Evolutionary conservation across 35 echinoderm and acorn worm species (phyloP).

Genomic region (Lytechinus pictus): DNA sequence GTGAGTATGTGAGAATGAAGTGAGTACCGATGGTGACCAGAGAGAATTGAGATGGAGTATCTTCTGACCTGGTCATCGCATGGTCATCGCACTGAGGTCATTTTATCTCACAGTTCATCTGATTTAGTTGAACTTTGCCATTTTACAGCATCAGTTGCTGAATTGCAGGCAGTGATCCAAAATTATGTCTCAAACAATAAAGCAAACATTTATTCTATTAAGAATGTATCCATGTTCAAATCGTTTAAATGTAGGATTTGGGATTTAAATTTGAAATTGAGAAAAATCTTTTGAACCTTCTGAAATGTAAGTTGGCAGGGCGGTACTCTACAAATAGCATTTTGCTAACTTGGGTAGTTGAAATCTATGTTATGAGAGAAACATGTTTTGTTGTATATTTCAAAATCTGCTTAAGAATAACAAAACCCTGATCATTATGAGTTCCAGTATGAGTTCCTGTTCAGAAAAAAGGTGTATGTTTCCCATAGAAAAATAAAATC

Average conservation of each 20-base stretch:
- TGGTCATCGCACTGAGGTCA: not conserved
- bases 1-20: not conserved
- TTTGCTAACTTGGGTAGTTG: too few species aligned
- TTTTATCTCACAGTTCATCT: not conserved
- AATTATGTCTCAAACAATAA: not conserved
- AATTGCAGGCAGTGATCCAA: not conserved
- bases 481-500: too few species aligned
- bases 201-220: not conserved
- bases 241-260: not conserved
- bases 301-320: too few species aligned
- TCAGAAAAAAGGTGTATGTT: too few species aligned
- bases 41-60: not conserved
- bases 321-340: too few species aligned
- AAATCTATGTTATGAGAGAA: too few species aligned
- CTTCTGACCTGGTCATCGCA: not conserved
- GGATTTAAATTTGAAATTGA: not conserved
- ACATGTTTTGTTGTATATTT: too few species aligned
- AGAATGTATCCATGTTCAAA: not conserved
- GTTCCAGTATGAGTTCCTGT: too few species aligned
- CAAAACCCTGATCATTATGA: too few species aligned
- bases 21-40: not conserved
- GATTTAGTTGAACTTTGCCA: not conserved
- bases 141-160: not conserved
- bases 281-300: too few species aligned
- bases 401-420: too few species aligned